Percentiles rank a stretch among this genome's conserved stretches.
These are phyloP conservation scores for Tamias sibiricus DNA, from an alignment of 2,113 vertebrate genomes.

Conservation along the genomic window DNA sequence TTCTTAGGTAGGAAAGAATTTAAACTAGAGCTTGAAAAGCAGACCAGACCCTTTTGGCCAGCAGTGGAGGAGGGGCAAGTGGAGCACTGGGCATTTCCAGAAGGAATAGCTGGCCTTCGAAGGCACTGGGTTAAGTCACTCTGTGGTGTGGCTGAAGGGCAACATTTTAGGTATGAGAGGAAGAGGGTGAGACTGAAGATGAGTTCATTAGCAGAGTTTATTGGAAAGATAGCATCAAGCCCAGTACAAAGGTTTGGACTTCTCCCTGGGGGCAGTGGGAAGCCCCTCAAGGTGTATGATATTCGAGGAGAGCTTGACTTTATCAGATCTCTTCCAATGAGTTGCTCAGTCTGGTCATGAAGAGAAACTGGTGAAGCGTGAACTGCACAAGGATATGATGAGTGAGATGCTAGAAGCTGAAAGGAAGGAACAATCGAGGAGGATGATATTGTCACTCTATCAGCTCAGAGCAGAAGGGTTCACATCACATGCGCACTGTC, in stretches of 20 bases:
- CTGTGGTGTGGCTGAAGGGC: neutral
- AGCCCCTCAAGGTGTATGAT: neutral
- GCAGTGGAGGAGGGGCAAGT: rapidly evolving
- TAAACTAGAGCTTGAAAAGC: neutral
- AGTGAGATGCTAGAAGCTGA: neutral
- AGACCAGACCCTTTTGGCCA: neutral
- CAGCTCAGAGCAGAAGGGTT: neutral
- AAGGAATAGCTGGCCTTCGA: neutral
- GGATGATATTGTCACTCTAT: neutral
- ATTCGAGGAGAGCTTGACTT: neutral
- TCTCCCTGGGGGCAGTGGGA: neutral
- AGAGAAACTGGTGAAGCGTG: neutral
- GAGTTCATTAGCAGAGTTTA: neutral
- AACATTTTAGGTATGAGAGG: neutral
- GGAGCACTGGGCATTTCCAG: neutral
- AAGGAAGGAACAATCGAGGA: neutral
- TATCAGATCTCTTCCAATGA: neutral
- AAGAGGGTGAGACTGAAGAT: neutral
- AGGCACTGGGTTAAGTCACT: neutral
- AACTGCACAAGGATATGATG: neutral
- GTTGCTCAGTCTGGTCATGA: neutral
- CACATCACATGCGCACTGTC: neutral
- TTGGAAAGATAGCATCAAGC: constrained; percentile 28
- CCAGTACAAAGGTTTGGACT: neutral
- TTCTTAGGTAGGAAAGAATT: constrained; percentile 37